Conservation (phyloP, 2,797 vertebrate species). For the Anguilla obscura region DNA sequence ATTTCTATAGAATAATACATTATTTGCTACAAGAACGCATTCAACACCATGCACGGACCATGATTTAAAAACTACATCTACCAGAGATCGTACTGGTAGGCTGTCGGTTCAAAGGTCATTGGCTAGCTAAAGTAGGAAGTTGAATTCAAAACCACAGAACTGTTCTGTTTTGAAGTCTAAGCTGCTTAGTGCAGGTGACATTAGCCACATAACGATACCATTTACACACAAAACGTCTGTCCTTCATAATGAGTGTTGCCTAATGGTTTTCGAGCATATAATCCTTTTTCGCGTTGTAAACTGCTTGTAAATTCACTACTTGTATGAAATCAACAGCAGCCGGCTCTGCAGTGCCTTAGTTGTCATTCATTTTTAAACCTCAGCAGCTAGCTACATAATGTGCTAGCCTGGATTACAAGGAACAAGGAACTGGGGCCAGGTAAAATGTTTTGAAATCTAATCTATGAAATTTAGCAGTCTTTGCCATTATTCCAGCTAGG, state of each 20-base stretch:
- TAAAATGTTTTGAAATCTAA: not conserved
- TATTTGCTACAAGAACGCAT: not conserved
- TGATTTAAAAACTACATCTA: slow-evolving; percentile 57
- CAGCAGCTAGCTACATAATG: not conserved
- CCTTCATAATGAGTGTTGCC: not conserved
- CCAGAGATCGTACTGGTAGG: slow-evolving; percentile 53
- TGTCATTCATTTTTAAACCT: slow-evolving; percentile 30
- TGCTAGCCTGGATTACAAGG: not conserved
- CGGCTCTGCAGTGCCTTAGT: not conserved
- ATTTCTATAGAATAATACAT: not conserved
- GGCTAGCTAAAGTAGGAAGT: slow-evolving; percentile 66
- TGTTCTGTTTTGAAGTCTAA: slow-evolving; percentile 47
- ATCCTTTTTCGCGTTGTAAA: not conserved
- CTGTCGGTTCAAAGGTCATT: slow-evolving; percentile 40
- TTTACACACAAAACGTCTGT: not conserved
- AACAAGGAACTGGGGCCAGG: not conserved
- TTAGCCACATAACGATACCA: not conserved
- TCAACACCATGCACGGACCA: not conserved
- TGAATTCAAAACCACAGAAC: slow-evolving; percentile 12
- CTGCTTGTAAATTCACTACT: not conserved
- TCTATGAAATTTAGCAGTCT: not conserved
- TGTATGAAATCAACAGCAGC: not conserved
- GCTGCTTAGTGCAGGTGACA: slow-evolving; percentile 53
- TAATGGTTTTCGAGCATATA: not conserved
- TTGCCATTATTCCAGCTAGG: not conserved